Evolutionary conservation across 2,888 invertebrate genomes (phyloP), one percentile per base, ranked within the genome.

Genomic region (Philonicus albiceps): DNA sequence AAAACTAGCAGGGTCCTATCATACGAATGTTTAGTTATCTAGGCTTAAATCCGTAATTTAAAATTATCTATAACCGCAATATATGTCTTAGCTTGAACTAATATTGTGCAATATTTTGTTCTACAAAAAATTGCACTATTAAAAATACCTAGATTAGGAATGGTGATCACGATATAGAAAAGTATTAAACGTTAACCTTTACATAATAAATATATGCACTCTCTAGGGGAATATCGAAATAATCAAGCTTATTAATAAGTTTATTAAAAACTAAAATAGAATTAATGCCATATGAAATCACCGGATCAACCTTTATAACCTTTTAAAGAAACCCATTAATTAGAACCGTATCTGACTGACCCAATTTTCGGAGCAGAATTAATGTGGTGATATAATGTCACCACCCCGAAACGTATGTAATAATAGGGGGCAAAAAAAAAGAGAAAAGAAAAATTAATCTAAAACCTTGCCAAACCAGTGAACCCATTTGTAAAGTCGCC

Each of bases 401-500:
- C 53, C 80, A 80, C 53, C 37, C 76, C 40, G 22, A 49, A 78
- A 53, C 34, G 19, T 49, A 64, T 64, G 8, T 64, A 22, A 19
- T 64, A 64, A 64, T 64, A 8, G 2, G 7, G 19, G 2, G 7
- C 8, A 64, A 64, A 64, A 64, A 22, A 7, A 6, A 11, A 22
- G 0, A 53, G n/a, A 13, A 5, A 22, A 19, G 19, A 2, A 53
- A 19, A 53, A 19, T 7, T 7, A n/a, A 53, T n/a, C 27, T 16
- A 76, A 43, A 76, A 78, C 22, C 78, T 78, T 34, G 81, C 64
- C 43, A 64, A 64, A 83, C 64, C 34, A 64, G 31, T 64, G 78
- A 83, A 83, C 64, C 64, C 84, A 84, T 84, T 84, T 84, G 84
- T 84, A 73, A n/a, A 84, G 73, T 27, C 84, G 40, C 64, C 84